Evolutionary conservation across 2,113 vertebrate genomes (phyloP), one percentile per base, ranked within the genome.

Genomic region (Varanus komodoensis): DNA sequence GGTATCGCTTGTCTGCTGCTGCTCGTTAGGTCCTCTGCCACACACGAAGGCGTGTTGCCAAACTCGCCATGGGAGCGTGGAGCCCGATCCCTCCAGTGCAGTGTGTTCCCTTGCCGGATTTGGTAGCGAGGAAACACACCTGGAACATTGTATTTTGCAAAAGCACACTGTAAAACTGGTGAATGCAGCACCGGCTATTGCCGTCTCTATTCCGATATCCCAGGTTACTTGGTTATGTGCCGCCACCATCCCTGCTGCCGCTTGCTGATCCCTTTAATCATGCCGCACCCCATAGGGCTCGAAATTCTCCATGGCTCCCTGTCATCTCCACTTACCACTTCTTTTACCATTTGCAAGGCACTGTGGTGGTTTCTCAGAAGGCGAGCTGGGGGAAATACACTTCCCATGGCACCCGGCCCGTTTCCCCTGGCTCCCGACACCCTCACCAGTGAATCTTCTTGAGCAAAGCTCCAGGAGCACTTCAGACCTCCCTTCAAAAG

Each of bases 181-280:
- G 92, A 95, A 38, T 93, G 93, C 96, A 95, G 96, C 92, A 97
- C 96, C 97, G 97, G 97, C 97, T 98, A 79, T 98, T 97, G 96
- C 96, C 96, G 95, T 96, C 93, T 96, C 92, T 97, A 95, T 96
- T 94, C 95, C 95, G 94, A 94, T 93, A 96, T 96, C 91, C 93
- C 89, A 94, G 96, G 97, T 97, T 95, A 95, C 96, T 96, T 96
- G 96, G n/a, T 1, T 17, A 29, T 96, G 93, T 89, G 91, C 97
- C 96, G 94, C 95, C 94, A 93, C 92, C 87, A 44, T 44, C 38
- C 38, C 38, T 44, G 93, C 96, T 89, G 91, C 97, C 97, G 96
- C 97, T 97, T 96, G 74, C 82, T 95, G 90, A 91, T 92, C 93
- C 73, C 69, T 85, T 71, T 69, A 71, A 86, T 79, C 96, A 92